phyloP scores from a whole-genome alignment of 2,888 invertebrate species.

The Synergus itoensis region DNA sequence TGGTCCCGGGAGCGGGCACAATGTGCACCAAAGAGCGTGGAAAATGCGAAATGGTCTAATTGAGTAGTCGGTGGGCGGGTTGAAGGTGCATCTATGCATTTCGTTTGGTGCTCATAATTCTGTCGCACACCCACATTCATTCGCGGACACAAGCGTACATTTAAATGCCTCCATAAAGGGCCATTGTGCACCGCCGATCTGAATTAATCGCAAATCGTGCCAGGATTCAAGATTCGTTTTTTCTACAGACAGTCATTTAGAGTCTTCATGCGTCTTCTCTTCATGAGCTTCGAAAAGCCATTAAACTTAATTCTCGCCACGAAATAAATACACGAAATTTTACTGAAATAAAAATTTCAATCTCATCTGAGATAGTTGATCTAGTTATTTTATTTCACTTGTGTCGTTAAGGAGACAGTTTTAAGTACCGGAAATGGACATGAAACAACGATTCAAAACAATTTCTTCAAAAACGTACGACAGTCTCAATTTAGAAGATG shows the following conservation, averaged over 20 bases:
- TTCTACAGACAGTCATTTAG: background rate
- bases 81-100: conserved; percentile 41
- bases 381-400: background rate
- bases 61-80: conserved; percentile 67
- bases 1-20: conserved; percentile 61
- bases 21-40: conserved; percentile 65
- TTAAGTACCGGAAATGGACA: conserved; percentile 24
- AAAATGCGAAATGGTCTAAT: conserved; percentile 71
- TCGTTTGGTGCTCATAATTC: conserved; percentile 30
- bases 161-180: background rate
- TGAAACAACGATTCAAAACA: conserved; percentile 50
- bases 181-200: background rate
- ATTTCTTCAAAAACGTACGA: conserved; percentile 60
- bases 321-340: background rate
- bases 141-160: conserved; percentile 13
- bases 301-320: background rate
- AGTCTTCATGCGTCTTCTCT: background rate
- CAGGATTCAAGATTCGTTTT: conserved; percentile 12
- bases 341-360: background rate
- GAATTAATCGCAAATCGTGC: conserved; percentile 14
- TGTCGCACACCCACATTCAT: conserved; percentile 24
- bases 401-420: background rate
- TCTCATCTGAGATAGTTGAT: no score
- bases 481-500: conserved; percentile 57
- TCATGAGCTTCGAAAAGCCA: conserved; percentile 22